Evolutionary conservation across 1,140 invertebrate genomes (phyloP), one percentile per base, ranked within the genome.

Genomic region (Lutraria rhynchaena): DNA sequence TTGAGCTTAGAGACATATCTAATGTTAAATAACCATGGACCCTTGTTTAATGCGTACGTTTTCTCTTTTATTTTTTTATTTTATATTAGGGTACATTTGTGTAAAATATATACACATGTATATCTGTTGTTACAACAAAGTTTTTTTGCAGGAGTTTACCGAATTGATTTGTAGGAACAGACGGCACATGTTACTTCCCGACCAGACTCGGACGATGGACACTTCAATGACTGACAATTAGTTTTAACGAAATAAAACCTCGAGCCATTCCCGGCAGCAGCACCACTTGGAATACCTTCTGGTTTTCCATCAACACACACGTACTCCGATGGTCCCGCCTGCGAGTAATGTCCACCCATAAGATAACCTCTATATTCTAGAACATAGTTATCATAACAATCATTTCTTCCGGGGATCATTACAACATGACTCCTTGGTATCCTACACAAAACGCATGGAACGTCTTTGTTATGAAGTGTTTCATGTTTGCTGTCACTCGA

Each of bases 341-440:
- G n/a, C 1, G 0, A 3, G 27, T 22, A 51, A 51, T 51, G n/a
- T 0, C 0, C 13, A 7, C 22, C 19, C 29, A 74, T 75, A 5
- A 83, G 35, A 55, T 83, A 83, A 3, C 81, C 81, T 0, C n/a
- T 15, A 55, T 83, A 83, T 37, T 83, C 61, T 27, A 69, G 7
- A 17, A 61, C 69, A 60, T 69, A 83, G 3, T 49, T 61, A 0
- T 53, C 37, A n/a, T 83, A 82, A 60, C 87, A 88, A 1, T 51
- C 35, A 22, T 83, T 80, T 49, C 81, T 77, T 2, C 77, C 87
- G 1, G 87, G 88, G 31, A 88, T 77, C 85, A 87, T 89, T 9
- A 86, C 22, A 13, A 81, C 29, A 5, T 65, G 35, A 7, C 33
- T 22, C 3, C 53, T 57, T 11, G 57, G 19, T 17, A 53, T 74